phyloP scores from a whole-genome alignment of 2,113 vertebrate genomes.

The Cettia cetti region DNA sequence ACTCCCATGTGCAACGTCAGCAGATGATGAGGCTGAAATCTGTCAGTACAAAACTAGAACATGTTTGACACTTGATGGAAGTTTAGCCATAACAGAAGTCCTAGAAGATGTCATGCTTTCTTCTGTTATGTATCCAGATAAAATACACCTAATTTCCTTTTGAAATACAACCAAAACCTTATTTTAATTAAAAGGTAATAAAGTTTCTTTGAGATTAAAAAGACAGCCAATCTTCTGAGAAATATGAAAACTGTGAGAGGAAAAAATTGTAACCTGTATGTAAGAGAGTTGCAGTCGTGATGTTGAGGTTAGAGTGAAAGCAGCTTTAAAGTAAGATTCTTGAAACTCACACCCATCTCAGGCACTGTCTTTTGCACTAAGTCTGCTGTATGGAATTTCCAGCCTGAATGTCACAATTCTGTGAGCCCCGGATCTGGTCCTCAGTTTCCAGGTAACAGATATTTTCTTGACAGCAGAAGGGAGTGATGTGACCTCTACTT shows the following conservation, averaged over 20 bases:
- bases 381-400: neutral
- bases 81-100: neutral
- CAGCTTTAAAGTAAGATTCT: neutral
- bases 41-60: neutral
- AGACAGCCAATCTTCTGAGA: neutral
- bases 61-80: accelerated
- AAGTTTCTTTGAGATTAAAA: neutral
- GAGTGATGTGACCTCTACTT: neutral
- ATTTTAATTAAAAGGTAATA: neutral
- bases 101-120: neutral
- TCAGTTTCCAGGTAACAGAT: neutral
- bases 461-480: neutral
- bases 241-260: accelerated
- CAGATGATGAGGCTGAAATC: neutral
- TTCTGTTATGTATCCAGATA: neutral
- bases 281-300: neutral
- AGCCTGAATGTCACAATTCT: neutral
- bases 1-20: neutral
- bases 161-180: neutral
- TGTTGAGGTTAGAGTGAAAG: neutral
- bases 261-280: neutral
- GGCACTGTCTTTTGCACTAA: neutral
- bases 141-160: neutral
- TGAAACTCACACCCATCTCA: neutral
- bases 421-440: neutral